These are phyloP conservation scores for Zaprionus davidi DNA, from an alignment of 1,140 invertebrate species.

Conservation along the genomic window DNA sequence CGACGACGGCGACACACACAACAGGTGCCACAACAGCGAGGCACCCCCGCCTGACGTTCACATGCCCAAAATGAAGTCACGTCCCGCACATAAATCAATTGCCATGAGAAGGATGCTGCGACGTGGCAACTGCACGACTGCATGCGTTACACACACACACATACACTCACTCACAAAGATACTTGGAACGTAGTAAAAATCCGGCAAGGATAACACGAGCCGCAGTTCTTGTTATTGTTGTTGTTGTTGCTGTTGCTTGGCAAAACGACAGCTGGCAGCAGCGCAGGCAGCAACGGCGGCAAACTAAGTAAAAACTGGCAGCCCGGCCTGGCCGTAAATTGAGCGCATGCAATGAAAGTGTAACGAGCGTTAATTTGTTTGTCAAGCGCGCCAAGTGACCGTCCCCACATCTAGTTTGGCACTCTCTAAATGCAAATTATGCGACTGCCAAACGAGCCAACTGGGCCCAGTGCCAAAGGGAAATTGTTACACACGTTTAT, in stretches of 20 bases:
- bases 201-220: constrained; percentile 3
- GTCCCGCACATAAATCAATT: constrained; percentile 77
- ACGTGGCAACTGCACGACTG: constrained; percentile 66
- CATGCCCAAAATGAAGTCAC: constrained; percentile 70
- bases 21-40: constrained; percentile 58
- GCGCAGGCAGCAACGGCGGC: not conserved
- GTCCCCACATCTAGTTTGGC: not conserved
- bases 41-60: constrained; percentile 15
- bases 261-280: constrained; percentile 55
- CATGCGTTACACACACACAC: constrained; percentile 35
- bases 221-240: not conserved
- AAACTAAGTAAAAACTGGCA: constrained; percentile 13
- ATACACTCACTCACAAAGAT: not conserved
- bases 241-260: constrained; percentile 12
- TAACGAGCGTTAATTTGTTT: constrained; percentile 79
- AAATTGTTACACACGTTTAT: not conserved
- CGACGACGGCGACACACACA: constrained; percentile 38
- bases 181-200: not conserved
- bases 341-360: constrained; percentile 71
- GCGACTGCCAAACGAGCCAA: not conserved
- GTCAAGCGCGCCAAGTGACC: constrained; percentile 48
- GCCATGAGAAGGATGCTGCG: constrained; percentile 66
- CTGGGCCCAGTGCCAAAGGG: constrained; percentile 11
- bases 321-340: constrained; percentile 51
- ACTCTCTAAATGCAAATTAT: constrained; percentile 15